Evolutionary conservation across 2,888 invertebrate genomes (phyloP).

Genomic region (Melolontha melolontha): DNA sequence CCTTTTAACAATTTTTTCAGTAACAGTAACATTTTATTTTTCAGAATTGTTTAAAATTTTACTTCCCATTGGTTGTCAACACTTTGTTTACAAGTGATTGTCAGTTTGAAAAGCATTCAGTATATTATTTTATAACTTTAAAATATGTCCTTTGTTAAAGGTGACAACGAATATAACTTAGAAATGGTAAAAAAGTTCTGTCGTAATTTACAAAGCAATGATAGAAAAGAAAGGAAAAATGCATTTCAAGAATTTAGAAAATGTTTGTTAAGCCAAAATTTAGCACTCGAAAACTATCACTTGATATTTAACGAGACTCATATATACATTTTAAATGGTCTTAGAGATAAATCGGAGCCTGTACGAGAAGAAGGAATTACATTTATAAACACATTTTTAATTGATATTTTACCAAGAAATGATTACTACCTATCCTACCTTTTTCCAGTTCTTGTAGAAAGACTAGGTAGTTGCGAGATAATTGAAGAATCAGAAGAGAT

Average conservation of each 20-base stretch:
- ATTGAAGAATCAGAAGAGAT: constrained; percentile 84
- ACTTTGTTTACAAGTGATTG: constrained; percentile 52
- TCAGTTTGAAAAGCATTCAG: constrained; percentile 21
- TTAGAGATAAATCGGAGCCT: constrained; percentile 73
- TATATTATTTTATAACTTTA: constrained; percentile 8
- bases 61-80: constrained; percentile 16
- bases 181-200: constrained; percentile 56
- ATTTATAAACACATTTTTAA: constrained; percentile 69
- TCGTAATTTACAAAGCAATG: constrained; percentile 69
- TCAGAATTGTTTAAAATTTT: too few species aligned
- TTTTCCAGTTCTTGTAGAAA: constrained; percentile 79
- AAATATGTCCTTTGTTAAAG: constrained; percentile 41
- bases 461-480: constrained; percentile 82
- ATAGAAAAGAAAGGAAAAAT: constrained; percentile 70
- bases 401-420: constrained; percentile 71
- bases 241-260: constrained; percentile 70
- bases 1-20: too few species aligned
- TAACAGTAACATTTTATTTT: too few species aligned
- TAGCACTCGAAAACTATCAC: constrained; percentile 62
- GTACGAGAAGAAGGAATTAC: constrained; percentile 72
- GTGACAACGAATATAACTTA: constrained; percentile 21
- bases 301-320: constrained; percentile 64
- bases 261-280: constrained; percentile 64
- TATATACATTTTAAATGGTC: constrained; percentile 64
- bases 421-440: constrained; percentile 82